Percentiles rank a stretch among this genome's conserved stretches.
phyloP scores from a whole-genome alignment of 2,113 vertebrate genomes.

The Carollia perspicillata region DNA sequence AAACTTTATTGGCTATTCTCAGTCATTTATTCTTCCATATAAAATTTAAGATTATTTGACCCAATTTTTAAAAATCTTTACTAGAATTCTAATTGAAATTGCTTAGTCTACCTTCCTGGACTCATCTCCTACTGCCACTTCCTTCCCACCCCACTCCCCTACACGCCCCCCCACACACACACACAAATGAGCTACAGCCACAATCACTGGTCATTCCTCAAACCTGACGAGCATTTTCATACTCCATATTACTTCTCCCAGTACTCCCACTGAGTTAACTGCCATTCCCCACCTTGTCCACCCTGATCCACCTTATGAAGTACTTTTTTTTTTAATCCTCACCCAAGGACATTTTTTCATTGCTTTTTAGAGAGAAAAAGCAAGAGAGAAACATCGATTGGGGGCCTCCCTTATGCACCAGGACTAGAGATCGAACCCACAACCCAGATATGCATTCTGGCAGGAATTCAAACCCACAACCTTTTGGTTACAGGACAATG shows the following conservation, averaged over 20 bases:
- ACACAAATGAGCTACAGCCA: not conserved
- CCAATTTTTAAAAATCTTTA: not conserved
- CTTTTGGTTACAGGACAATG: too few species aligned
- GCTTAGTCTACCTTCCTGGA: not conserved
- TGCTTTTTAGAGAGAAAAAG: too few species aligned
- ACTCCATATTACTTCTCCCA: not conserved
- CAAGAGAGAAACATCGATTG: too few species aligned
- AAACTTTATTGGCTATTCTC: not conserved
- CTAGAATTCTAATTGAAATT: conserved; percentile 22
- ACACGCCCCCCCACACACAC: not conserved
- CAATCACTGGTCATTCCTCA: not conserved
- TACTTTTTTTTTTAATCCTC: not conserved
- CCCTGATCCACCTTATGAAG: not conserved
- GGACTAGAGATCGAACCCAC: too few species aligned
- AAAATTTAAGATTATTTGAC: conserved; percentile 5
- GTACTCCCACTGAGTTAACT: not conserved
- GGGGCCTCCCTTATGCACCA: too few species aligned
- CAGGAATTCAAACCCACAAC: too few species aligned
- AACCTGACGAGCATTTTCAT: not conserved
- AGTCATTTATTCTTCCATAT: not conserved
- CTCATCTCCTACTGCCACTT: not conserved
- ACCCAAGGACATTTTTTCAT: too few species aligned
- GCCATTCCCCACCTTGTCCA: not conserved
- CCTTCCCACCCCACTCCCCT: not conserved
- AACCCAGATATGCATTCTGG: too few species aligned